Conservation (phyloP, 2,888 invertebrate genomes). For the Ophion obscuratus region DNA sequence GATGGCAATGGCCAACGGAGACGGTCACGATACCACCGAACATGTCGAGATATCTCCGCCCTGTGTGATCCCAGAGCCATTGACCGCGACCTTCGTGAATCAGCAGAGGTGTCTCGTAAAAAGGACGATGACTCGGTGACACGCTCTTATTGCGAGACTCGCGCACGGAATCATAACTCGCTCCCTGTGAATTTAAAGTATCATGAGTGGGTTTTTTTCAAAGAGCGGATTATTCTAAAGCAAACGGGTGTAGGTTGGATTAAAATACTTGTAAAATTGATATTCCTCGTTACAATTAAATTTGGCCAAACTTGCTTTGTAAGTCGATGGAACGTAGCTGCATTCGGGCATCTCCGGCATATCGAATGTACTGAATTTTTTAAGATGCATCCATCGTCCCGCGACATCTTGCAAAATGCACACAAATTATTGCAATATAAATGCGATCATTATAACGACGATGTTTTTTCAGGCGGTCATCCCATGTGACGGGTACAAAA, state of each 20-base stretch:
- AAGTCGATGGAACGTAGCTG: constrained; percentile 66
- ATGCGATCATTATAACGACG: neutral
- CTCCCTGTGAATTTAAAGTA: constrained; percentile 85
- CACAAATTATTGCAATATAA: neutral
- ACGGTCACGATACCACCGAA: constrained; percentile 99
- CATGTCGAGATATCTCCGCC: constrained; percentile 96
- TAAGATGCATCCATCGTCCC: constrained; percentile 66
- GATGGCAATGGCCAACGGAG: constrained; percentile 98
- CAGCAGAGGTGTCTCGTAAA: constrained; percentile 93
- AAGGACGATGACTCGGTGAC: constrained; percentile 89
- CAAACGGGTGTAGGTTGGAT: neutral
- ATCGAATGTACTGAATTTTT: constrained; percentile 61
- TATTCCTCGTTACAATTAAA: neutral
- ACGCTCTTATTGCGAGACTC: constrained; percentile 87
- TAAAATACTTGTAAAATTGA: constrained; percentile 6
- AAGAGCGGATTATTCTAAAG: neutral
- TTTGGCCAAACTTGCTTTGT: constrained; percentile 67
- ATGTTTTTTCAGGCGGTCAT: neutral
- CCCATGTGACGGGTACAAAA: too few species aligned
- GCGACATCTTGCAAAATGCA: constrained; percentile 39
- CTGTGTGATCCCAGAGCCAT: constrained; percentile 95
- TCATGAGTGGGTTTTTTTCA: neutral
- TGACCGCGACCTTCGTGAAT: constrained; percentile 95
- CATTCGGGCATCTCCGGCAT: constrained; percentile 68
- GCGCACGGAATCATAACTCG: constrained; percentile 86